Evolutionary conservation across 2,888 invertebrate genomes (phyloP).

Genomic region (Lithodes maja): DNA sequence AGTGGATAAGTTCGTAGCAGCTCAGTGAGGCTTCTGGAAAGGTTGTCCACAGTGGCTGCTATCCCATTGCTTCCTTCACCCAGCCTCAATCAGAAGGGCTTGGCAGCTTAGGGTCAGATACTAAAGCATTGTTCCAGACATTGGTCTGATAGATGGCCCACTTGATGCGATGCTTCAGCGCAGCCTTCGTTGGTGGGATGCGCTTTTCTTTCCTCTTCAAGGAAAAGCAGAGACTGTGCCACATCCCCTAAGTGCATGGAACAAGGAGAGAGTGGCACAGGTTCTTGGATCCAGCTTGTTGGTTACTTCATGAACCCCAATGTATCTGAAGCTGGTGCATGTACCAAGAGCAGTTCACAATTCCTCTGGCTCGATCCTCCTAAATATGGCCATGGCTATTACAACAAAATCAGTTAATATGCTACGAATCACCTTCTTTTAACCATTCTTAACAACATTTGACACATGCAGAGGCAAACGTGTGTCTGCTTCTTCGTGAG

Average conservation of each 20-base stretch:
- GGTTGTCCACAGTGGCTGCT: conserved; percentile 33
- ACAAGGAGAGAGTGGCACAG: conserved; percentile 9
- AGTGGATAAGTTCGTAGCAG: conserved; percentile 40
- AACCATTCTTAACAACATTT: conserved; percentile 35
- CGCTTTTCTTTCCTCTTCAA: conserved; percentile 22
- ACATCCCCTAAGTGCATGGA: conserved; percentile 33
- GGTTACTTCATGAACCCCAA: conserved; percentile 29
- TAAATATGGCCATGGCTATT: conserved; percentile 8
- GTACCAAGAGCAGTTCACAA: conserved; percentile 28
- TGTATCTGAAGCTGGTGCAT: conserved; percentile 19
- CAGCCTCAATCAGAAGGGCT: conserved; percentile 35
- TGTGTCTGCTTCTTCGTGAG: conserved; percentile 41
- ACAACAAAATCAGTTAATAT: conserved; percentile 37
- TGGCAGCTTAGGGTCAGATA: conserved; percentile 30
- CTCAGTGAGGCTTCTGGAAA: conserved; percentile 33
- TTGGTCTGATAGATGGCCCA: conserved; percentile 15
- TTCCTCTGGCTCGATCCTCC: conserved; percentile 24
- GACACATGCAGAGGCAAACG: conserved; percentile 30
- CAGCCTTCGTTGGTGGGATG: conserved; percentile 36
- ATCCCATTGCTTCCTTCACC: conserved; percentile 34
- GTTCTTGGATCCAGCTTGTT: conserved; percentile 13
- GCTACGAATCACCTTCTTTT: conserved; percentile 19
- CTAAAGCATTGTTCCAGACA: conserved; percentile 34
- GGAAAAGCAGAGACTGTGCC: conserved; percentile 34
- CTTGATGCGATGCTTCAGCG: conserved; percentile 43